Base-by-base conservation (phyloP, 2,888 invertebrate genomes). In the Schizaphis graminum region DNA sequence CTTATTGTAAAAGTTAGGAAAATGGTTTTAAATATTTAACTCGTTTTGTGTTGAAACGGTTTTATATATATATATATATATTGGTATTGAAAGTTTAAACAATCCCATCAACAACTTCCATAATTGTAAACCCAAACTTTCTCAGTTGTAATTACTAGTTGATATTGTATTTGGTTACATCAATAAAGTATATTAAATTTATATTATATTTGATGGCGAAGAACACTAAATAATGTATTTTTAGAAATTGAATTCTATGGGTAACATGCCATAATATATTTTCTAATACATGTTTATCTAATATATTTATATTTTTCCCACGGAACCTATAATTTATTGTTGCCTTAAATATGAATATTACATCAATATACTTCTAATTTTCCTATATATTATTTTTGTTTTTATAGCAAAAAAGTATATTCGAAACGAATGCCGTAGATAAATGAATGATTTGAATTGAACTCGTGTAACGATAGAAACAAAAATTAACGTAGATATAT, bases 21-120 rank as follows among this genome's bases (percentile, higher is more conserved):
- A 91, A 84, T 10, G 8, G 41, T 84, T 91, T 56, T 84, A 77
- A 91, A 85, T 91, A 56, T 91, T 91, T 84, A 84, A 91, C 84
- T 56, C 26, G 21, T 85, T 44, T 49, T 16, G 28, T 10, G 53
- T 56, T n/a, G 84, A 84, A 41, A 7, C 26, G 57, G 28, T 44
- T 53, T 21, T 21, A 44, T 47, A 86, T 24, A 57, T 16, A 56
- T 56, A 57, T 67, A 35, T 77, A 53, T 53, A 88, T 53, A 88
- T 57, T 56, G 56, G 7, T 61, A 77, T 56, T 44, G 28, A 56
- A 84, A 91, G 53, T 91, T 84, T 85, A 21, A 41, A 85, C 91
- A 44, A 85, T 85, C 91, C 90, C 77, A 91, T 91, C 67, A 77
- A 77, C 67, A 77, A 91, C 90, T 91, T 91, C 44, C 49, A 77